Evolutionary conservation across 1,140 invertebrate genomes (phyloP).

Genomic region (Phocides pigmalion): DNA sequence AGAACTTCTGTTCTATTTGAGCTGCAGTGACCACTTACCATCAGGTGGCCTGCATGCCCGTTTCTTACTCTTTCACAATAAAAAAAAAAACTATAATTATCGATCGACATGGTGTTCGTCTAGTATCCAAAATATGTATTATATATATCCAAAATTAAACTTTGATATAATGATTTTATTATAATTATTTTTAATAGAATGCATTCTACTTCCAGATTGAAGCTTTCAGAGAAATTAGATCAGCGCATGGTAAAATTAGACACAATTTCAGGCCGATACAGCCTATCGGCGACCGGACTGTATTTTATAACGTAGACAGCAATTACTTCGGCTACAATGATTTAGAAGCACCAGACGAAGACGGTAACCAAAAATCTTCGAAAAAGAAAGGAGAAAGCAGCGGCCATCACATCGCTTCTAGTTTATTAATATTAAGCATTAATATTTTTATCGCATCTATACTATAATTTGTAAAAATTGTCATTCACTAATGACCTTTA

Average conservation of each 20-base stretch:
- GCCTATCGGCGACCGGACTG: conserved; percentile 86
- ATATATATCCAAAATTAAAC: too few relatives aligned
- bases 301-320: conserved; percentile 84
- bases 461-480: background rate
- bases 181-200: too few relatives aligned
- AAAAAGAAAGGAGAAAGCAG: conserved; percentile 46
- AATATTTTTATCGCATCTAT: background rate
- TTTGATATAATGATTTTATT: too few relatives aligned
- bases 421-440: conserved; percentile 1
- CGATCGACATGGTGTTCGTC: too few relatives aligned
- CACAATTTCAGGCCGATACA: conserved; percentile 92
- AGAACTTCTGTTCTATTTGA: too few relatives aligned
- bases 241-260: conserved; percentile 86
- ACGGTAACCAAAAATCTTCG: conserved; percentile 32
- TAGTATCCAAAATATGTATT: too few relatives aligned
- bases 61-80: too few relatives aligned
- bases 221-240: conserved; percentile 89
- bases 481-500: background rate
- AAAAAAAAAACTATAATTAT: too few relatives aligned
- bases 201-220: conserved; percentile 88
- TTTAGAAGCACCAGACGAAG: conserved; percentile 59
- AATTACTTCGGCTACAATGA: conserved; percentile 77
- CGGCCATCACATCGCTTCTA: conserved; percentile 12
- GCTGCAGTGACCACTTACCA: too few relatives aligned
- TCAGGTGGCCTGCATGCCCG: too few relatives aligned